Conservation (phyloP, 2,797 vertebrate genomes). For the Enteromius anoplus region DNA sequence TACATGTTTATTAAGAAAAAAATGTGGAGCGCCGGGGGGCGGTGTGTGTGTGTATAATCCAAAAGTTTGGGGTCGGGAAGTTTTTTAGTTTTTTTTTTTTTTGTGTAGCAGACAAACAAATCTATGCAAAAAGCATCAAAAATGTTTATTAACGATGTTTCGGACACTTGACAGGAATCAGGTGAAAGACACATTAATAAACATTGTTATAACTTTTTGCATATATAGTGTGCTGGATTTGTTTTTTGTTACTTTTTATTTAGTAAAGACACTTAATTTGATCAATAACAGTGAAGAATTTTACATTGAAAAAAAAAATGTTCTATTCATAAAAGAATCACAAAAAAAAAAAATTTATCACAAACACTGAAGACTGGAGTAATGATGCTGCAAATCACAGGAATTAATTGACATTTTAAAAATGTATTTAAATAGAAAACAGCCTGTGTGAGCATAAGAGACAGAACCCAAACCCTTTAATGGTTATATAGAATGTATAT, state of each 20-base stretch:
- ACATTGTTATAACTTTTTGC: too few relatives aligned
- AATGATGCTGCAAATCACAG: background rate
- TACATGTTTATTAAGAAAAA: slow-evolving; percentile 59
- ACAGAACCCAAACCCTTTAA: background rate
- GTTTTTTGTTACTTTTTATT: background rate
- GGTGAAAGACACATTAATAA: too few relatives aligned
- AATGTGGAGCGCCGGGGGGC: too few relatives aligned
- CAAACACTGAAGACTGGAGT: background rate
- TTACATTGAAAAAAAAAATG: background rate
- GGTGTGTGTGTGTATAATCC: background rate
- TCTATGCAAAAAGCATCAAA: too few relatives aligned
- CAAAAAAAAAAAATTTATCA: background rate
- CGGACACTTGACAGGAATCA: too few relatives aligned
- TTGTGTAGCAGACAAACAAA: background rate
- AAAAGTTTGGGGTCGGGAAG: background rate
- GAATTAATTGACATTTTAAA: too few relatives aligned
- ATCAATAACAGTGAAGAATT: background rate
- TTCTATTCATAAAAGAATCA: background rate
- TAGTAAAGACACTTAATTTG: background rate
- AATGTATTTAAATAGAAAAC: too few relatives aligned
- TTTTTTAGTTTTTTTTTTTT: too few relatives aligned
- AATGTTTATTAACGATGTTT: too few relatives aligned
- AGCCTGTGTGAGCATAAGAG: too few relatives aligned
- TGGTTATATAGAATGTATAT: background rate
- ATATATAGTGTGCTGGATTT: too few relatives aligned